Conservation (phyloP, 2,888 invertebrate genomes). For the Sarcophaga caerulescens region DNA sequence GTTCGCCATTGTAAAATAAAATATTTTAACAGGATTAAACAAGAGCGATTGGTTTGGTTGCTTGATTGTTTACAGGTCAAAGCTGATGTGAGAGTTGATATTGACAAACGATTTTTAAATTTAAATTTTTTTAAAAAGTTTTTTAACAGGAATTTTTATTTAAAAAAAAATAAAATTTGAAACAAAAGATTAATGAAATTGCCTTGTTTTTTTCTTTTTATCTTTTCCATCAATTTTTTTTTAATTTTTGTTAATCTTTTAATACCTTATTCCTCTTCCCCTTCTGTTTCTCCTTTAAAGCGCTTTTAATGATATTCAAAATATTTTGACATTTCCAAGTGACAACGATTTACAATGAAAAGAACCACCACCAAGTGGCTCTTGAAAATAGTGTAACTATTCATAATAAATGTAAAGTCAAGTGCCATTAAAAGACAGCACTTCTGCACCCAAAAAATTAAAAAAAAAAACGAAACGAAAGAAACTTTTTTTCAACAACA, state of each 20-base stretch:
- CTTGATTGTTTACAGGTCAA: conserved; percentile 24
- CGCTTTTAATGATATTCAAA: neutral
- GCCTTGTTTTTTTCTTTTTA: neutral
- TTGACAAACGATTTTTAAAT: neutral
- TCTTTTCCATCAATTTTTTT: neutral
- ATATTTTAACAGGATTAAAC: conserved; percentile 36
- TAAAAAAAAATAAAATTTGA: no score
- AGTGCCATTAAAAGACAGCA: conserved; percentile 55
- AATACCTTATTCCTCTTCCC: neutral
- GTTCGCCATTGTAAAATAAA: neutral
- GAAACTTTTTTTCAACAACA: neutral
- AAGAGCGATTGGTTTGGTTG: conserved; percentile 16
- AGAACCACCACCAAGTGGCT: conserved; percentile 53
- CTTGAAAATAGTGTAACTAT: conserved; percentile 63
- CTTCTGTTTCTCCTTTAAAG: neutral
- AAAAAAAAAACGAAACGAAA: neutral
- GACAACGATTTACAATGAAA: conserved; percentile 57
- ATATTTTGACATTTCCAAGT: conserved; percentile 60
- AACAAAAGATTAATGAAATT: no score
- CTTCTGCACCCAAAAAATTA: conserved; percentile 54
- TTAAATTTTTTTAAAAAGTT: neutral
- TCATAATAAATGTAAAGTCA: conserved; percentile 59
- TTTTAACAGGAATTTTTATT: no score
- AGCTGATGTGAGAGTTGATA: neutral
- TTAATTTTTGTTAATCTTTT: conserved; percentile 22